A percentile compares a stretch with the other conserved stretches of the same genome.
Evolutionary conservation across 2,888 invertebrate species (phyloP).

Genomic region (Epinotia bilunana): DNA sequence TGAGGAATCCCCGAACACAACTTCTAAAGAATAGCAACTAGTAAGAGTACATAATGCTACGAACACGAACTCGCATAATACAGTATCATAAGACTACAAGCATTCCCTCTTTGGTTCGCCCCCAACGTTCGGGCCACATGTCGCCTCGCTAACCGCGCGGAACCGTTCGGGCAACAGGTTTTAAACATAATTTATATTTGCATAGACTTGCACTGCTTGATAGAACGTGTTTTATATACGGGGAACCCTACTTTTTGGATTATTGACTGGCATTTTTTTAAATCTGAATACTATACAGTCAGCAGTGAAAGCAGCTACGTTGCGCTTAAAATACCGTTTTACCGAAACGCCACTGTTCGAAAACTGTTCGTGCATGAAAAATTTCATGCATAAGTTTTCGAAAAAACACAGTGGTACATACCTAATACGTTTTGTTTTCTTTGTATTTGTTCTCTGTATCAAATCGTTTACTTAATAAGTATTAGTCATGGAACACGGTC

Average conservation of each 20-base stretch:
- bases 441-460: no score
- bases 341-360: no score
- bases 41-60: background rate
- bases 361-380: no score
- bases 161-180: conserved; percentile 26
- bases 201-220: conserved; percentile 7
- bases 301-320: background rate
- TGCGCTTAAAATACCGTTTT: no score
- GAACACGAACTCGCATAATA: background rate
- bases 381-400: no score
- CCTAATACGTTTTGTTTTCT: no score
- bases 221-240: background rate
- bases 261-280: background rate
- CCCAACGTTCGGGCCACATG: conserved; percentile 13
- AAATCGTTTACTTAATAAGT: no score
- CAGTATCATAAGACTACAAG: background rate
- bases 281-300: background rate
- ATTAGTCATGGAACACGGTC: no score
- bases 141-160: conserved; percentile 8
- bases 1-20: no score
- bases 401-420: no score
- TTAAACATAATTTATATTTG: conserved; percentile 17
- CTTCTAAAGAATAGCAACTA: no score
- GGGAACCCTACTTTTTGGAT: background rate
- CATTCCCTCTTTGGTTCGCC: no score